Evolutionary conservation across 2,113 vertebrate genomes (phyloP), one percentile per base, ranked within the genome.

Genomic region (Trichechus manatus): DNA sequence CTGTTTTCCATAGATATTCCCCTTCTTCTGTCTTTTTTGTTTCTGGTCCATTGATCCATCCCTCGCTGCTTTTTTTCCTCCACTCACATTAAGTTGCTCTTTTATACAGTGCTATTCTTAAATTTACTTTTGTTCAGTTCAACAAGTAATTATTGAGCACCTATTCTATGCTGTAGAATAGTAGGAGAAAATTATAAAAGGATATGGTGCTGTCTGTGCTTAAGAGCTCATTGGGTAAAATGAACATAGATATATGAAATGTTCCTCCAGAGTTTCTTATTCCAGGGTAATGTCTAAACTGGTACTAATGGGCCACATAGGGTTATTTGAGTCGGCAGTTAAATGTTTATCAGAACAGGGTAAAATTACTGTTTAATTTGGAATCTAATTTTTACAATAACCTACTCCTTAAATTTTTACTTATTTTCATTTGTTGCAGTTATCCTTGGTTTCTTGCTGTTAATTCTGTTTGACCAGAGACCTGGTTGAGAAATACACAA

Each of bases 391-490:
- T 50, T 68, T 70, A 66, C 70, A 87, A 23, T 39, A 70, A 74
- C 6, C 27, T 81, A 50, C 31, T 14, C 31, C 68, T 77, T 86
- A 50, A 61, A 2, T 56, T 66, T 80, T 90, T 75, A 42, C 64
- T 74, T 74, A 33, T 27, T 64, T 93, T 93, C 33, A 70, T 93
- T 95, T 96, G 42, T 70, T 89, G 15, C 5, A 79, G 2, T 85
- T 83, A 66, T 22, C 6, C n/a, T 89, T 81, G 25, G 42, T 66
- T 89, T 92, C 31, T 92, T 81, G 72, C 50, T 88, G 1, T 91
- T 77, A 72, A 86, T 64, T 80, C 36, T 79, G 20, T 91, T 72
- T 70, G 64, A 75, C 39, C 78, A 39, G 86, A 94, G 42, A 66
- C 56, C 36, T 89, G 56, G 19, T 79, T 81, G 90, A 80, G 64